phyloP scores from a whole-genome alignment of 2,113 vertebrate species.

The Beaufortia kweichowensis region DNA sequence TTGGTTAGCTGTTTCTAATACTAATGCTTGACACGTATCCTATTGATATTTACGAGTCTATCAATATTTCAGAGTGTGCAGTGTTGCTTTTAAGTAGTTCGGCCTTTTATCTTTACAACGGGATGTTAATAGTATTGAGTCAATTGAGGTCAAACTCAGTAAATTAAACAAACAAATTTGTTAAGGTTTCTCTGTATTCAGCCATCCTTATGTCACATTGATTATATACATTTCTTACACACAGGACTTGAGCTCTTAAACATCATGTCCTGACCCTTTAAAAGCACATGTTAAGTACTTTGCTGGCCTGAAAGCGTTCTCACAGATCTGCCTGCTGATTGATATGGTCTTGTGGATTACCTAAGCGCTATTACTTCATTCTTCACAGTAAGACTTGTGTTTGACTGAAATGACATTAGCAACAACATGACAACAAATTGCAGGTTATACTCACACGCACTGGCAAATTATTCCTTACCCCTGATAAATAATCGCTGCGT shows the following conservation, averaged over 20 bases:
- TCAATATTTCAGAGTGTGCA: constrained; percentile 17
- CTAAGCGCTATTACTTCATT: constrained; percentile 33
- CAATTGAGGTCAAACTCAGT: constrained; percentile 23
- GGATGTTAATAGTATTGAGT: neutral
- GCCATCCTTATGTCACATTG: neutral
- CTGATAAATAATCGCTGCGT: neutral
- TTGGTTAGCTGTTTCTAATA: neutral
- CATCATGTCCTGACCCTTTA: constrained; percentile 34
- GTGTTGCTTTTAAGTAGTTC: constrained; percentile 3
- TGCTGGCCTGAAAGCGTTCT: constrained; percentile 36
- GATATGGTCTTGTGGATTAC: constrained; percentile 39
- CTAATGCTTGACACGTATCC: neutral
- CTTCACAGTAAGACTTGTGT: constrained; percentile 8
- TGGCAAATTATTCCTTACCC: neutral
- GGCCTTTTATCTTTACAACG: constrained; percentile 17
- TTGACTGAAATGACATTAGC: neutral
- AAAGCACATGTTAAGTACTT: constrained; percentile 38
- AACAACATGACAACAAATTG: constrained; percentile 10
- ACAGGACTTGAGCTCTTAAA: neutral
- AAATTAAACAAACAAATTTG: constrained; percentile 13
- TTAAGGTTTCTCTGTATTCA: neutral
- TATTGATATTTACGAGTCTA: constrained; percentile 13
- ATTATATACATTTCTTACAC: constrained; percentile 9
- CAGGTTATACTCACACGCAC: neutral
- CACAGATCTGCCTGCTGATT: constrained; percentile 42